Conservation (phyloP, 2,888 invertebrate species). For the Seladonia tumulorum region DNA sequence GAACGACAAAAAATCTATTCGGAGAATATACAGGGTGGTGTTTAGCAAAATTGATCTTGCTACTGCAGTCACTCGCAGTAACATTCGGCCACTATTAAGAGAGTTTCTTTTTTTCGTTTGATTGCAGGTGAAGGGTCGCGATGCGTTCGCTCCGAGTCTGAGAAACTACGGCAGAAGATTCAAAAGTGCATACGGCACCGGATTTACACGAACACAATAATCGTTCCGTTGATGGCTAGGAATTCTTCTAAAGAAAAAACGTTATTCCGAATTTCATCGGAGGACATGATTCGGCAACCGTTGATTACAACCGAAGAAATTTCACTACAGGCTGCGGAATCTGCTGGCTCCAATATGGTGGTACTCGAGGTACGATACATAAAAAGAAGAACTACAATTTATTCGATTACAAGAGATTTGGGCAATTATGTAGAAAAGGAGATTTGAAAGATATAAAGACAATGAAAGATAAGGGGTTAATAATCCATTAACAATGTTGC, state of each 20-base stretch:
- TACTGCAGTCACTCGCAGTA: too few relatives aligned
- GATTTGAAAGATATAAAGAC: too few relatives aligned
- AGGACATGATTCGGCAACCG: conserved; percentile 74
- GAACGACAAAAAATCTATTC: neutral
- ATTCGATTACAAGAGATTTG: neutral
- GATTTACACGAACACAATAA: conserved; percentile 58
- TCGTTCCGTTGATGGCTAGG: conserved; percentile 45
- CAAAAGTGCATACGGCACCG: conserved; percentile 63
- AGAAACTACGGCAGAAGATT: conserved; percentile 62
- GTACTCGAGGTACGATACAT: conserved; percentile 76
- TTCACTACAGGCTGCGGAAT: conserved; percentile 29
- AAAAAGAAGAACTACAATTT: neutral
- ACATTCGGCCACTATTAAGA: too few relatives aligned
- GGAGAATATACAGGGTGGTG: neutral
- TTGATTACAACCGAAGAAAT: conserved; percentile 63
- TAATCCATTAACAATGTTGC: neutral
- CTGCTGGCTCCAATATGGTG: conserved; percentile 68
- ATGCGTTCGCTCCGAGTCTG: conserved; percentile 61
- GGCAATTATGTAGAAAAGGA: too few relatives aligned
- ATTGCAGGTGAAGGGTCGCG: conserved; percentile 67
- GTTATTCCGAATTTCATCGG: conserved; percentile 14
- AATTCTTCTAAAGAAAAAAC: conserved; percentile 40
- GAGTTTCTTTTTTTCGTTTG: conserved; percentile 6
- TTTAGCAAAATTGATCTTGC: neutral
- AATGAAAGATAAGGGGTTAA: neutral